These are phyloP conservation scores for Andrena chrysosceles DNA, from an alignment of 2,888 invertebrate species.

Conservation along the genomic window DNA sequence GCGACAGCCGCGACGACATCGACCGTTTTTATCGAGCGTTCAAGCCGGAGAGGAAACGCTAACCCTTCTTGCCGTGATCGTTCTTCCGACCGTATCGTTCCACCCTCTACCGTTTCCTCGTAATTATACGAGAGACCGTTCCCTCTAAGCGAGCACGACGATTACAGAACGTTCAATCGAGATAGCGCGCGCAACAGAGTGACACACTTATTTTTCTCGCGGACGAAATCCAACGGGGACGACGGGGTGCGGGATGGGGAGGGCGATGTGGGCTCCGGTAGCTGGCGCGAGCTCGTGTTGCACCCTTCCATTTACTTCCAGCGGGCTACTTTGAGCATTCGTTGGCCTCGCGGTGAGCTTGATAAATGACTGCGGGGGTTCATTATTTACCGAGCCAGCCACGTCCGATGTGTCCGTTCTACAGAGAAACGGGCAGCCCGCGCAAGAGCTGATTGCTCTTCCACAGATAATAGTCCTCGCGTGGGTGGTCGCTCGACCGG, in stretches of 20 bases:
- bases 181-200: neutral
- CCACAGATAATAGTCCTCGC: slow-evolving; percentile 64
- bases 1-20: slow-evolving; percentile 22
- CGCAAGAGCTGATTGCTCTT: slow-evolving; percentile 56
- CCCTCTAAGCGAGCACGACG: neutral
- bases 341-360: slow-evolving; percentile 61
- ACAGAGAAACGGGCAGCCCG: slow-evolving; percentile 58
- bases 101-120: neutral
- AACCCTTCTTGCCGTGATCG: neutral
- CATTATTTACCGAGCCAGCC: slow-evolving; percentile 65
- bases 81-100: neutral
- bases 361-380: slow-evolving; percentile 67
- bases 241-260: neutral
- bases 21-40: neutral
- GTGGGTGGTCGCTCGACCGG: slow-evolving; percentile 40
- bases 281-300: slow-evolving; percentile 35
- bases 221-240: slow-evolving; percentile 7
- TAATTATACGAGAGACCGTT: neutral
- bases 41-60: neutral
- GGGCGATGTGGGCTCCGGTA: neutral
- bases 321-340: slow-evolving; percentile 56
- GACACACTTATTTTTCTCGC: slow-evolving; percentile 32
- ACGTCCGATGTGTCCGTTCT: slow-evolving; percentile 56
- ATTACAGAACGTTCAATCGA: slow-evolving; percentile 21
- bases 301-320: slow-evolving; percentile 61